phyloP scores from a whole-genome alignment of 2,113 vertebrate genomes.

The Cavia aperea region DNA sequence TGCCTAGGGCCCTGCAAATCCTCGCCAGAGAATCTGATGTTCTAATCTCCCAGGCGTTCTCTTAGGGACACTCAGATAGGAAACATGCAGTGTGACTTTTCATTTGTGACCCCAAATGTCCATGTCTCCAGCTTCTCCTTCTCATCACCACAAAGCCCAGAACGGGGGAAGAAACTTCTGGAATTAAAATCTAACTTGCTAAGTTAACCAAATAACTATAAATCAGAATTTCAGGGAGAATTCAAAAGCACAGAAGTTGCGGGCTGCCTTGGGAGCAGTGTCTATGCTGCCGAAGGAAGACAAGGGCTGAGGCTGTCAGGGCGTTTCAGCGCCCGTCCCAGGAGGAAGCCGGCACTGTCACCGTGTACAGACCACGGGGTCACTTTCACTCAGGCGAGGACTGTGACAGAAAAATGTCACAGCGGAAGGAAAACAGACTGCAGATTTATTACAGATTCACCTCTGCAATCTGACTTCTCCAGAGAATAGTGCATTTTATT shows the following conservation, averaged over 20 bases:
- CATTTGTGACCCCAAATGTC: background rate
- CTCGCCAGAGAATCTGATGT: background rate
- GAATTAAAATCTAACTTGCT: constrained; percentile 10
- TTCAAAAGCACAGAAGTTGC: background rate
- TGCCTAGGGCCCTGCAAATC: background rate
- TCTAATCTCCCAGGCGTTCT: background rate
- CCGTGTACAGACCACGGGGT: background rate
- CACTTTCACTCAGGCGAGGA: background rate
- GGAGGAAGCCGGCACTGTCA: constrained; percentile 1
- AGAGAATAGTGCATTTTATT: background rate
- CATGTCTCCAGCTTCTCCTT: background rate
- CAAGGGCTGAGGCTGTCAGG: background rate
- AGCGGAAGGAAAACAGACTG: background rate
- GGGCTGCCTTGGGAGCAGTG: background rate
- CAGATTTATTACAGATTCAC: constrained; percentile 2
- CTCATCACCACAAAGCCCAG: background rate
- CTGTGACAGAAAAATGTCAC: constrained; percentile 23
- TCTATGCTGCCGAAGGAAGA: background rate
- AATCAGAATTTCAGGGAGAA: constrained; percentile 38
- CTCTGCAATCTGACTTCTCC: background rate
- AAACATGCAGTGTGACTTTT: background rate
- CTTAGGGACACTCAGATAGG: background rate
- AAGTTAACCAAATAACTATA: constrained; percentile 1
- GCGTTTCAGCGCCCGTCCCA: background rate
- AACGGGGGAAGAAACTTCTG: background rate